Percentiles rank a stretch among this genome's conserved stretches.
These are phyloP conservation scores for Urophycis tenuis DNA, from an alignment of 2,797 vertebrate species.

Conservation along the genomic window DNA sequence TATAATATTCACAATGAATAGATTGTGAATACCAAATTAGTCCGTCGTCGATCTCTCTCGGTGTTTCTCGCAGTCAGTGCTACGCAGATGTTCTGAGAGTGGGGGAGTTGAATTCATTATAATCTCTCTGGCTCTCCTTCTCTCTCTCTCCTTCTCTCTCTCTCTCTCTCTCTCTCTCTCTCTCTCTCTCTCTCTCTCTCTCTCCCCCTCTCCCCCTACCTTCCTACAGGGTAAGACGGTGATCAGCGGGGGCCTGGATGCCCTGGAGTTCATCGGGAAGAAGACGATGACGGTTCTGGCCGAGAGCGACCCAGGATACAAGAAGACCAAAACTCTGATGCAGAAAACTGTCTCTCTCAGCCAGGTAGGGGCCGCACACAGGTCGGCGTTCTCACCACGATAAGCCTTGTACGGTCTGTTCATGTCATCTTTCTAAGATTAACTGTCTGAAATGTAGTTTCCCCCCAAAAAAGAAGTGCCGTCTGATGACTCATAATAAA, in stretches of 20 bases:
- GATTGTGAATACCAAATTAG: too few relatives aligned
- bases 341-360: constrained; percentile 89
- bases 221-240: constrained; percentile 85
- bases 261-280: constrained; percentile 97
- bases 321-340: constrained; percentile 94
- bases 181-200: not conserved
- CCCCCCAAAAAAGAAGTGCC: not conserved
- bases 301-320: constrained; percentile 95
- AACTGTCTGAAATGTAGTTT: not conserved
- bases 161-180: not conserved
- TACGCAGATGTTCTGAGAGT: not conserved
- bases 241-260: constrained; percentile 89
- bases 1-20: not conserved
- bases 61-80: too few relatives aligned
- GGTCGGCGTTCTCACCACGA: constrained; percentile 1
- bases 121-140: not conserved
- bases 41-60: too few relatives aligned
- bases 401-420: not conserved
- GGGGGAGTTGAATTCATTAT: not conserved
- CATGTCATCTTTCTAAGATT: not conserved
- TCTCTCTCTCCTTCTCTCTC: not conserved
- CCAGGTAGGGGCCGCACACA: constrained; percentile 72
- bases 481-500: too few relatives aligned
- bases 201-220: not conserved
- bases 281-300: constrained; percentile 98